phyloP scores from a whole-genome alignment of 2,113 vertebrate species.

The Hymenochirus boettgeri region DNA sequence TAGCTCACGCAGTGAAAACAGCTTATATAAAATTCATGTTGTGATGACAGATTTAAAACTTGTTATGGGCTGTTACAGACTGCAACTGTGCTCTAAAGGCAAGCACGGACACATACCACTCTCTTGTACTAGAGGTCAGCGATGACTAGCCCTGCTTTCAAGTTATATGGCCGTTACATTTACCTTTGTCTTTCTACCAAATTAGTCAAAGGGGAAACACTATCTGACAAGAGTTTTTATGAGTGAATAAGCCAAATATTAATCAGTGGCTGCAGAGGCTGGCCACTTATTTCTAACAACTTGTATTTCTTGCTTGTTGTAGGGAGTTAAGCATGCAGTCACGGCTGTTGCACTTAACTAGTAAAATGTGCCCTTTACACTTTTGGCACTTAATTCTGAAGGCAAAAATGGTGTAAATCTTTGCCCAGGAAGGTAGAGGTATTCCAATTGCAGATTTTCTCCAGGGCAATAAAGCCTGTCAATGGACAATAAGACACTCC shows the following conservation, averaged over 20 bases:
- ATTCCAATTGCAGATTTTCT: constrained; percentile 50
- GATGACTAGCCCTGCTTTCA: constrained; percentile 94
- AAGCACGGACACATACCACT: constrained; percentile 73
- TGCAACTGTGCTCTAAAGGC: constrained; percentile 85
- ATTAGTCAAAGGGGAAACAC: constrained; percentile 55
- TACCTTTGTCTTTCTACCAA: constrained; percentile 67
- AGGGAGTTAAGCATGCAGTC: constrained; percentile 48
- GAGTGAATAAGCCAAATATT: constrained; percentile 77
- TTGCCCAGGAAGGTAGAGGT: constrained; percentile 59
- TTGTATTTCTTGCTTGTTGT: constrained; percentile 61
- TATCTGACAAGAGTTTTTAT: constrained; percentile 73
- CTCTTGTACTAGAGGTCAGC: constrained; percentile 76
- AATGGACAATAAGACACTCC: constrained; percentile 54
- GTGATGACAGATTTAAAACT: constrained; percentile 99
- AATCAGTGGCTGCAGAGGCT: constrained; percentile 70
- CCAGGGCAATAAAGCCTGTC: constrained; percentile 53
- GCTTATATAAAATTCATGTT: constrained; percentile 75
- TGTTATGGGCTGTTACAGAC: constrained; percentile 89
- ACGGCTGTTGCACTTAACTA: constrained; percentile 54
- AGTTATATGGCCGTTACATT: constrained; percentile 73
- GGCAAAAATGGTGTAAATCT: constrained; percentile 65
- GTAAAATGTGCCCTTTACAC: constrained; percentile 51
- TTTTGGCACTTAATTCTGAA: constrained; percentile 58
- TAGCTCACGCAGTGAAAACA: constrained; percentile 69
- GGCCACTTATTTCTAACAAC: constrained; percentile 57